Base-by-base conservation (phyloP, 2,113 vertebrate genomes). In the Picathartes gymnocephalus region DNA sequence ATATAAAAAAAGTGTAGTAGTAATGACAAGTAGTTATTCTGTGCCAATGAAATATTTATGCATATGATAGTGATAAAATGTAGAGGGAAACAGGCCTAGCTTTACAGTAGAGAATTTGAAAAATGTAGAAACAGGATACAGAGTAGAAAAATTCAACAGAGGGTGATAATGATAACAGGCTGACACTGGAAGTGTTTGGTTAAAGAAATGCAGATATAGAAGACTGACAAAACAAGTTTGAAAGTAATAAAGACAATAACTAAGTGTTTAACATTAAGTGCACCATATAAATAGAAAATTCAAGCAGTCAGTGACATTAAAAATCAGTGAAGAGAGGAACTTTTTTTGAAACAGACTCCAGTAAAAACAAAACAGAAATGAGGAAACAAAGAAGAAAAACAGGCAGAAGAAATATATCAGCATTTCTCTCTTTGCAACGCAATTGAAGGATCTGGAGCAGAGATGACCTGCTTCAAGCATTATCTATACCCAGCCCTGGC, bases 401-500 rank as follows among this genome's bases (percentile, higher is more conserved):
- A 86, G 4, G 6, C 1, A 82, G 15, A 90, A 85, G 11, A 86
- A 72, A 31, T 1, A 1, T 17, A 37, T 18, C 10, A 54, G 7
- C 5, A 25, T 31, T 47, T 23, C 4, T 5, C 1, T 50, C 20
- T 85, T 61, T 54, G 13, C 12, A 68, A n/a, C 21, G 9, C 30
- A 79, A 58, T 2, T 30, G 20, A 37, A 82, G 20, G 62, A 45
- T 17, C 11, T 45, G 10, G 9, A 64, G 13, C 15, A 39, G 7
- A 27, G 22, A 35, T 19, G 12, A 44, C 4, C 7, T 54, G 8
- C 9, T 50, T 11, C 25, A 54, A 42, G 7, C 4, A 18, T 33
- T 48, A 42, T 10, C 8, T 57, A 21, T 44, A 70, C 1, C 3
- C 9, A 12, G 6, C 3, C 10, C 45, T 31, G 10, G 2, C 1